Conservation (phyloP, 2,888 invertebrate genomes). For the Tyria jacobaeae region DNA sequence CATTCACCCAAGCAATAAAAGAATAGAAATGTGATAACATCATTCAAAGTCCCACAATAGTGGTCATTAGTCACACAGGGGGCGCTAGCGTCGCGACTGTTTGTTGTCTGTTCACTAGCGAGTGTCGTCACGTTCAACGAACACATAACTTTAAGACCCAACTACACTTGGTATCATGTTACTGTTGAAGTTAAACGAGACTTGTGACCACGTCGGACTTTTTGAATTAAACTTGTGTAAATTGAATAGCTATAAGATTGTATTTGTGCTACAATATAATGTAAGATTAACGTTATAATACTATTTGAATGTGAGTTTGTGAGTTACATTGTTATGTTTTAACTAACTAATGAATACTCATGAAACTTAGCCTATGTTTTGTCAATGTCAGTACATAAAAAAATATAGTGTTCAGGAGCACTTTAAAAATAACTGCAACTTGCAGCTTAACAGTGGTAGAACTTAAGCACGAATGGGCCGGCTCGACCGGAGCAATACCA, state of each 20-base stretch:
- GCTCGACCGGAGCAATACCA: too few relatives aligned
- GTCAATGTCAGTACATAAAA: too few relatives aligned
- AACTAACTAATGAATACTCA: too few relatives aligned
- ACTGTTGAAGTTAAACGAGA: neutral
- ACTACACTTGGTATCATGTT: constrained; percentile 2
- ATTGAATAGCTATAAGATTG: neutral
- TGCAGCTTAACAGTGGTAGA: too few relatives aligned
- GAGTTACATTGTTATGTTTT: too few relatives aligned
- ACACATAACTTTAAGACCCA: neutral
- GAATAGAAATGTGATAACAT: neutral
- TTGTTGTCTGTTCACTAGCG: neutral
- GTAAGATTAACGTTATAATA: too few relatives aligned
- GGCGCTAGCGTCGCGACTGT: neutral
- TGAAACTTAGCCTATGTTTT: too few relatives aligned
- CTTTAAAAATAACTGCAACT: too few relatives aligned
- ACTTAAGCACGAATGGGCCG: too few relatives aligned
- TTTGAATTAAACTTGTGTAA: neutral
- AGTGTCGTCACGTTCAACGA: constrained; percentile 8
- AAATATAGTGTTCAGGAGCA: too few relatives aligned
- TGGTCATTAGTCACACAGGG: constrained; percentile 1
- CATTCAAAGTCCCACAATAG: neutral
- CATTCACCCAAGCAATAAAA: neutral
- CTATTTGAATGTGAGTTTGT: too few relatives aligned
- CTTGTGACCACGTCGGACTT: neutral
- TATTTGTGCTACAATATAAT: neutral